Evolutionary conservation across 1,140 invertebrate species (phyloP).

Genomic region (Archegozetes longisetosus): DNA sequence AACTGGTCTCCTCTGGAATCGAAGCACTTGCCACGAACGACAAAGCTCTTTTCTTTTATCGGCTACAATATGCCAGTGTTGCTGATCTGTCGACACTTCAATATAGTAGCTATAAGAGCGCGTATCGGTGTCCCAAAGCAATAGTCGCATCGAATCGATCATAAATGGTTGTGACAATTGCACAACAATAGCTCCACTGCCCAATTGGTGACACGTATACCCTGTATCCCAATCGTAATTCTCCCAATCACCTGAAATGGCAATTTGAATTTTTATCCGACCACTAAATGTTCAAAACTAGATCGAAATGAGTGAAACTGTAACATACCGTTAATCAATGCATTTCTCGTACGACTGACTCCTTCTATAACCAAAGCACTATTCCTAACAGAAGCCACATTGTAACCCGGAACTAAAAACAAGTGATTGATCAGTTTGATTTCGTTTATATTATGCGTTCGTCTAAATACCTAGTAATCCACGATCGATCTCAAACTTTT

Average conservation of each 20-base stretch:
- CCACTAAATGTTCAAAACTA: background rate
- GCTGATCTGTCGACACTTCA: conserved; percentile 87
- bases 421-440: conserved; percentile 17
- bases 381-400: conserved; percentile 74
- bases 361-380: conserved; percentile 90
- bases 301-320: background rate
- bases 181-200: conserved; percentile 80
- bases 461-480: conserved; percentile 38
- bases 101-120: conserved; percentile 92
- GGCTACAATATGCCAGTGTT: conserved; percentile 80
- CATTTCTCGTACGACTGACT: conserved; percentile 73
- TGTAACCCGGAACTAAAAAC: conserved; percentile 63
- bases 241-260: conserved; percentile 75
- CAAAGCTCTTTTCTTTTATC: conserved; percentile 83
- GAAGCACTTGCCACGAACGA: conserved; percentile 88
- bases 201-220: conserved; percentile 96
- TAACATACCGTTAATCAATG: conserved; percentile 58
- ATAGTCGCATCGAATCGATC: conserved; percentile 78
- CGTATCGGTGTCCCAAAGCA: conserved; percentile 84
- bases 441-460: too few species aligned
- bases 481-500: conserved; percentile 51
- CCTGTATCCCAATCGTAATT: conserved; percentile 97
- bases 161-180: conserved; percentile 73
- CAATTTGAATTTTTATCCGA: background rate
- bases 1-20: conserved; percentile 78